Evolutionary conservation across 2,888 invertebrate genomes (phyloP), one percentile per base, ranked within the genome.

Genomic region (Mimumesa dahlbomi): DNA sequence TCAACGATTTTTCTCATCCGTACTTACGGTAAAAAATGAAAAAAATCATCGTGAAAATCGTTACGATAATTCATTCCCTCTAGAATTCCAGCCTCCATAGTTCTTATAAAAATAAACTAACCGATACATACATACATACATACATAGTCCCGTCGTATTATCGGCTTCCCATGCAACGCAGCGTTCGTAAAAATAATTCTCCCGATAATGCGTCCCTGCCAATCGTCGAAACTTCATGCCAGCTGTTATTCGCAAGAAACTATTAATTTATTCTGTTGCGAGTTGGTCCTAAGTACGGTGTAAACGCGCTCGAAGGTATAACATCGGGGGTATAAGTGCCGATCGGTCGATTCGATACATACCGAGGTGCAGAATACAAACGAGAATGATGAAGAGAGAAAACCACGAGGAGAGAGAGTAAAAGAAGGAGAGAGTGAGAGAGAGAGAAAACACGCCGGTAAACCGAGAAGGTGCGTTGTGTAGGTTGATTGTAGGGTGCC

Each of bases 401-500:
- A 42, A 40, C n/a, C n/a, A n/a, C n/a, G 46, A 13, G 29, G 38
- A 34, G 40, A 21, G 36, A 52, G 45, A 21, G 18, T 34, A n/a
- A 34, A n/a, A n/a, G 34, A 38, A 61, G 52, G 52, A 56, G 25
- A 52, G 31, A 25, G 36, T 4, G 25, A 21, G 63, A n/a, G 42
- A 42, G 49, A 40, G 46, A 25, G 21, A 25, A 54, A 56, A 63
- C 1, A n/a, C 25, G 48, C 18, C 14, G 69, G 64, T 70, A 69
- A 74, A 81, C 68, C 76, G 79, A 68, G 73, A 65, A 68, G 79
- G 73, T 50, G 65, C 73, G 69, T 73, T 81, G 81, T 85, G 81
- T 80, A 75, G 82, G 83, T 82, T 88, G 88, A 88, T 88, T 87
- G 86, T 83, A 87, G 87, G 87, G 85, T 88, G 84, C 83, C 72